A percentile compares a stretch with the other conserved stretches of the same genome.
Conservation (phyloP, 92 coral and sea anemone genomes). For the Porites lobata region DNA sequence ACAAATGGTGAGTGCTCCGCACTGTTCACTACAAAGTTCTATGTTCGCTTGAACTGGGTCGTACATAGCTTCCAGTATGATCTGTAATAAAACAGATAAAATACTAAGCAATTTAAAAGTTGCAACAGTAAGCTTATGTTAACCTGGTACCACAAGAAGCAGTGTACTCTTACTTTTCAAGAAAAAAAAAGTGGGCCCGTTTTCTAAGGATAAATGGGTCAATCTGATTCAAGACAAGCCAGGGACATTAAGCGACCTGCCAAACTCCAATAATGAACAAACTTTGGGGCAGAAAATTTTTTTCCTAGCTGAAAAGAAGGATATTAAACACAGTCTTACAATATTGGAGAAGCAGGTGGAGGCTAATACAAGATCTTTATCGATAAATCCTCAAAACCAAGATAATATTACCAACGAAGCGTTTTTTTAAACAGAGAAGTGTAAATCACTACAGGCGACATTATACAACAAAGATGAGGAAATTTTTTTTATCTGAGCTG, state of each 20-base stretch:
- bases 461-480: background rate
- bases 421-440: background rate
- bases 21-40: slow-evolving; percentile 34
- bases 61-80: too few relatives aligned
- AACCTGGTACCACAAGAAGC: slow-evolving; percentile 3
- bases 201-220: background rate
- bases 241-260: background rate
- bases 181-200: background rate
- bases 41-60: slow-evolving; percentile 22
- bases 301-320: background rate
- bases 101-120: slow-evolving; percentile 10
- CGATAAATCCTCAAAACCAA: background rate
- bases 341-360: slow-evolving; percentile 8
- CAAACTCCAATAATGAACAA: background rate
- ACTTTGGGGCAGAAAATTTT: background rate
- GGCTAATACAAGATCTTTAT: background rate
- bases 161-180: background rate
- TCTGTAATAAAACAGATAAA: too few relatives aligned
- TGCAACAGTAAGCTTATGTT: background rate
- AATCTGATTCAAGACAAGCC: background rate
- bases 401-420: background rate
- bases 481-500: background rate
- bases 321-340: background rate
- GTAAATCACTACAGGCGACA: slow-evolving; percentile 1
- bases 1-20: slow-evolving; percentile 32